Percentiles rank a stretch among this genome's conserved stretches.
phyloP scores from a whole-genome alignment of 2,797 vertebrate genomes.

The Enoplosus armatus region DNA sequence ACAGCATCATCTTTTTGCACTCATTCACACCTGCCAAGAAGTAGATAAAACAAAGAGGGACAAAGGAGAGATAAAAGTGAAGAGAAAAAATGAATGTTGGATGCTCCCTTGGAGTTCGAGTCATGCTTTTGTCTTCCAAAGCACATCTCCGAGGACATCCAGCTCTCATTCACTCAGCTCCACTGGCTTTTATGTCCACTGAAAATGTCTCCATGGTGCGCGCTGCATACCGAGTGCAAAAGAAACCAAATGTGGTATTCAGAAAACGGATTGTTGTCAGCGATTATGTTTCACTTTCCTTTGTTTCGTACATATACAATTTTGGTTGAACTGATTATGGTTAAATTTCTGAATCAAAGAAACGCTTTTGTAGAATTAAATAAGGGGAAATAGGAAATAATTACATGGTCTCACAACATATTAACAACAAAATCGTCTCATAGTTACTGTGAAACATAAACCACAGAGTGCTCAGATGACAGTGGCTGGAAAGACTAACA shows the following conservation, averaged over 20 bases:
- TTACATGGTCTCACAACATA: conserved; percentile 49
- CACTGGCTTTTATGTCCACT: conserved; percentile 58
- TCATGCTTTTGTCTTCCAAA: conserved; percentile 63
- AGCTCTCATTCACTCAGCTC: conserved; percentile 66
- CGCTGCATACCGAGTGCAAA: conserved; percentile 53
- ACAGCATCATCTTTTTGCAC: conserved; percentile 46
- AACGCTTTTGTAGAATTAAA: conserved; percentile 53
- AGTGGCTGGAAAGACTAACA: conserved; percentile 43
- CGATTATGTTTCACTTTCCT: conserved; percentile 66
- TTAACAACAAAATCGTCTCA: conserved; percentile 50
- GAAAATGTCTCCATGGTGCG: conserved; percentile 61
- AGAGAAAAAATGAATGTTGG: conserved; percentile 48
- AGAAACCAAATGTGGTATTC: conserved; percentile 69
- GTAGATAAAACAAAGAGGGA: conserved; percentile 42
- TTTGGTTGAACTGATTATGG: conserved; percentile 61
- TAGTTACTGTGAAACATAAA: conserved; percentile 53
- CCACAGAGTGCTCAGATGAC: conserved; percentile 38
- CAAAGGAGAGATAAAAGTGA: conserved; percentile 43
- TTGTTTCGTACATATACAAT: conserved; percentile 61
- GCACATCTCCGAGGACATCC: conserved; percentile 65
- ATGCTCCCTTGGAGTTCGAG: conserved; percentile 40
- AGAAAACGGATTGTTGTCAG: conserved; percentile 63
- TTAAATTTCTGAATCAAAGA: conserved; percentile 58
- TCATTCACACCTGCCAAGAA: conserved; percentile 54
- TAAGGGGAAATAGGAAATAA: conserved; percentile 52